Conservation (phyloP, 2,113 vertebrate species). For the Coryphaenoides rupestris region DNA sequence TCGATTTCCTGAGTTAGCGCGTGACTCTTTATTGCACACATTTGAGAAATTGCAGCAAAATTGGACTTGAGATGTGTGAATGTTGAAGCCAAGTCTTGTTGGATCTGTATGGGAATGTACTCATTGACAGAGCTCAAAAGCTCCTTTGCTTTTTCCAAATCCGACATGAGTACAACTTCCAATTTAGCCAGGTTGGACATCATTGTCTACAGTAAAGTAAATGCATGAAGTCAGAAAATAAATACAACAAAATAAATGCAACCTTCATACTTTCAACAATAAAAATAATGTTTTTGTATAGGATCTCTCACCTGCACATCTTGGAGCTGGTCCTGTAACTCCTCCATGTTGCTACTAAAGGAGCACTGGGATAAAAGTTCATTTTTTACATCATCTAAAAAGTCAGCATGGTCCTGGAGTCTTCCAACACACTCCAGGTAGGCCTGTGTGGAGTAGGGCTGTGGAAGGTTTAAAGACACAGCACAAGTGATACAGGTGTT, state of each 20-base stretch:
- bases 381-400: constrained; percentile 81
- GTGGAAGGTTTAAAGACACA: constrained; percentile 30
- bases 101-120: constrained; percentile 70
- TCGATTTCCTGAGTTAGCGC: constrained; percentile 71
- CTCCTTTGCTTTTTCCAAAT: constrained; percentile 77
- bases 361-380: constrained; percentile 68
- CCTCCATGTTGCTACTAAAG: constrained; percentile 74
- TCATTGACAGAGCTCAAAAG: constrained; percentile 73
- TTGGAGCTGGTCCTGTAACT: constrained; percentile 77
- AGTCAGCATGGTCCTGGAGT: constrained; percentile 77
- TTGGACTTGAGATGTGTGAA: constrained; percentile 65
- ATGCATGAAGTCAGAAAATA: constrained; percentile 1
- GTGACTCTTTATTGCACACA: constrained; percentile 72
- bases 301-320: constrained; percentile 79
- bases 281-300: not conserved
- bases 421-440: constrained; percentile 80
- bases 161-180: constrained; percentile 73
- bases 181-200: constrained; percentile 78
- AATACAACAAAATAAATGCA: not conserved
- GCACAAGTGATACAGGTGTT: too few relatives aligned
- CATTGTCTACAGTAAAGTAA: constrained; percentile 74
- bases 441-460: constrained; percentile 70
- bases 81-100: constrained; percentile 72
- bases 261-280: not conserved
- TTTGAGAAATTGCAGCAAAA: constrained; percentile 73